Base-by-base conservation (phyloP, 1,140 invertebrate genomes). In the Marisa cornuarietis region DNA sequence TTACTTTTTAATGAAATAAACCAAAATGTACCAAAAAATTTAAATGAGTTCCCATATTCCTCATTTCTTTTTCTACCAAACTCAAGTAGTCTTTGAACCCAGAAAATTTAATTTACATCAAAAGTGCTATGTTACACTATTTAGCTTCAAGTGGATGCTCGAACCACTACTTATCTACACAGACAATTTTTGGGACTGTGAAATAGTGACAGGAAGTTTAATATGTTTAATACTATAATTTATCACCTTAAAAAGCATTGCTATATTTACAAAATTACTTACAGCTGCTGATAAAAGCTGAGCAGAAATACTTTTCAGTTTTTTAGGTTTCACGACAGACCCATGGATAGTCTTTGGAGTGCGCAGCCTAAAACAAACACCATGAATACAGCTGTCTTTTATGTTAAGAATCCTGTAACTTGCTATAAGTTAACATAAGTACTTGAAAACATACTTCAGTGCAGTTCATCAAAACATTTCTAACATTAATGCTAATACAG, bases 241-340 rank as follows among this genome's bases (percentile, higher is more conserved):
- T 9, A 13, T 16, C 16, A 66, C 26, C 71, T 62, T 61, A 58
- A 68, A 72, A 71, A 71, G 61, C 10, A 51, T 18, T 72, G 26
- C 18, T 76, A 76, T 26, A 71, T 42, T 26, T 49, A 31, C 42
- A 42, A 51, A n/a, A 78, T 52, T 79, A 91, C 93, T 93, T 92
- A 96, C 95, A 78, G 93, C 93, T 26, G 95, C 95, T 31, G 95
- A 95, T 24, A 93, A 91, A n/a, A 97, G 92, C 91, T 97, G 96
- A 42, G 95, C 93, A n/a, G 96, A 95, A 61, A 97, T 94, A 82
- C 95, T 95, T 91, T 96, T 95, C 20, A 97, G 91, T 71, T 95
- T 93, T 51, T 95, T 94, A 90, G 96, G 96, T 71, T 95, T 93
- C 81, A 97, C 91, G 80, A 97, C 95, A 61, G 94, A 94, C 71